Evolutionary conservation across 1,140 invertebrate species (phyloP).

Genomic region (Agrilus planipennis): DNA sequence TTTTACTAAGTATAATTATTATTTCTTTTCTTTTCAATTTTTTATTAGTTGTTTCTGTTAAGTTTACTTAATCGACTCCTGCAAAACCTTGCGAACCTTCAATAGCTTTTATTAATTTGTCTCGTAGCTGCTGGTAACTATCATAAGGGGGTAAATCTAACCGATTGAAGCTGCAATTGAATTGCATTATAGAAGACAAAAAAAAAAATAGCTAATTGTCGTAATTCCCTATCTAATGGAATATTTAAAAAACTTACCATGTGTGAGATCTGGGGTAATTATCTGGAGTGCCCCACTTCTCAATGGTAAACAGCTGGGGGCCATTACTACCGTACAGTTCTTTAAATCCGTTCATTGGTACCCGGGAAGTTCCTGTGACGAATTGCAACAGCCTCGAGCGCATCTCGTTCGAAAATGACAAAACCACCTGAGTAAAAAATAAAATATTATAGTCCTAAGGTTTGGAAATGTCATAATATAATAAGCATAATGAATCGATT

Average conservation of each 20-base stretch:
- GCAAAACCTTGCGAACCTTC: conserved; percentile 97
- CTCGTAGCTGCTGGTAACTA: conserved; percentile 86
- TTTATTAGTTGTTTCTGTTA: neutral
- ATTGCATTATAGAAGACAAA: too few species aligned
- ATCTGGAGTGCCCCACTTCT: conserved; percentile 89
- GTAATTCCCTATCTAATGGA: too few species aligned
- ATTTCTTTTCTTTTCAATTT: too few species aligned
- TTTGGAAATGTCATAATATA: too few species aligned
- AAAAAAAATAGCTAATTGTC: too few species aligned
- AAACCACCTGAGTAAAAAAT: conserved; percentile 58
- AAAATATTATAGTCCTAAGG: too few species aligned
- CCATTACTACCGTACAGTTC: conserved; percentile 97
- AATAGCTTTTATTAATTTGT: conserved; percentile 92
- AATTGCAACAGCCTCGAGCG: conserved; percentile 90
- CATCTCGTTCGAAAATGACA: conserved; percentile 96
- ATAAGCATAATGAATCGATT: too few species aligned
- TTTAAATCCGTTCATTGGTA: conserved; percentile 99
- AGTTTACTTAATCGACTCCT: conserved; percentile 80
- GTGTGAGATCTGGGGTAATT: conserved; percentile 96
- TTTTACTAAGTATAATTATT: too few species aligned
- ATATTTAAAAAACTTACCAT: conserved; percentile 61
- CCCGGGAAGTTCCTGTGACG: conserved; percentile 94
- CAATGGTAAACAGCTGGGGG: conserved; percentile 95
- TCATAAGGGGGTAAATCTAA: conserved; percentile 95
- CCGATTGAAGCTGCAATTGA: conserved; percentile 78